Evolutionary conservation across 1,140 invertebrate genomes (phyloP).

Genomic region (Leptopilina clavipes): DNA sequence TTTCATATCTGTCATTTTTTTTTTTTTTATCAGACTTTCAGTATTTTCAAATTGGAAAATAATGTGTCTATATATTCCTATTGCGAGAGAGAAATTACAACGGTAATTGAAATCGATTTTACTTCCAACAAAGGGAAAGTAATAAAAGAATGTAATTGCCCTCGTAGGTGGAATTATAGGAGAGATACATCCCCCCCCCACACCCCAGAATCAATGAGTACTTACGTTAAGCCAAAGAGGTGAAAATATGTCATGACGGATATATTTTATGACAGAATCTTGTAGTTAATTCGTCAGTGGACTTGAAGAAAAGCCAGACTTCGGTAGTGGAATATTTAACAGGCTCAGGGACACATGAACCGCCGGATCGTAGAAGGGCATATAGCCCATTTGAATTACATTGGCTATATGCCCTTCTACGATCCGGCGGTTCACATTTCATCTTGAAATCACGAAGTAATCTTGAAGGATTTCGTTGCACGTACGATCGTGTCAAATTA

Average conservation of each 20-base stretch:
- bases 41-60: slow-evolving; percentile 1
- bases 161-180: too few species aligned
- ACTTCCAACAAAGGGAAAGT: not conserved
- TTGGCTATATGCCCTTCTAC: too few species aligned
- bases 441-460: not conserved
- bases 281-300: not conserved
- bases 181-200: too few species aligned
- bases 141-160: not conserved
- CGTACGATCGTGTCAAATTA: too few species aligned
- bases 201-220: too few species aligned
- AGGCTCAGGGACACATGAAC: not conserved
- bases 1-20: slow-evolving; percentile 14
- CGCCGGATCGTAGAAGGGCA: too few species aligned
- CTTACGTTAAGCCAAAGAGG: too few species aligned
- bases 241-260: not conserved
- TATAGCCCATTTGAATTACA: too few species aligned
- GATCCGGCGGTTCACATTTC: too few species aligned
- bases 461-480: not conserved
- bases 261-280: not conserved
- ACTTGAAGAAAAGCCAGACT: not conserved
- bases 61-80: not conserved
- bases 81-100: not conserved
- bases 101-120: not conserved
- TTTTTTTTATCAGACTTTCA: not conserved
- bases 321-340: not conserved